Percentiles rank a stretch among this genome's conserved stretches.
phyloP scores from a whole-genome alignment of 2,888 invertebrate genomes.

The Tipula confusa region DNA sequence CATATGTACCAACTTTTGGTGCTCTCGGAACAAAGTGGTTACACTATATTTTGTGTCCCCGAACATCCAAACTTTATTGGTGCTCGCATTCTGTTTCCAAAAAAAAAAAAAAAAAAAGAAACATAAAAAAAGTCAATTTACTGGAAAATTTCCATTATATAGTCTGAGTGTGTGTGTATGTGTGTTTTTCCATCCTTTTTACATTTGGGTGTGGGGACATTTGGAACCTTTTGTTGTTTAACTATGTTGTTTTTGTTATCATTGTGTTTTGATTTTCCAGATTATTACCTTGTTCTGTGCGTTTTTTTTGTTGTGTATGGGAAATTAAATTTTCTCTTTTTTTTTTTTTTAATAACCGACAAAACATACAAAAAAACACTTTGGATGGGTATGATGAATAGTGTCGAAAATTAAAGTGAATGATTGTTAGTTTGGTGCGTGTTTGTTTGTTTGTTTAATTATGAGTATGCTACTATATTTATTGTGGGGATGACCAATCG shows the following conservation, averaged over 20 bases:
- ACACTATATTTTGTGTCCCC: not conserved
- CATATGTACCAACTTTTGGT: not conserved
- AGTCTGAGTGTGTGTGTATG: not conserved
- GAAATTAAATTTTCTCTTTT: not conserved
- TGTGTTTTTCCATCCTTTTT: not conserved
- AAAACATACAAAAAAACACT: not conserved
- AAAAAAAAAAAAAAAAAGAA: not conserved
- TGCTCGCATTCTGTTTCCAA: not conserved
- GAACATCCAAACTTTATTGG: not conserved
- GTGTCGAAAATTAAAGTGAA: not conserved
- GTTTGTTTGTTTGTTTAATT: no score
- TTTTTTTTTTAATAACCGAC: not conserved
- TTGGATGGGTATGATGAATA: not conserved
- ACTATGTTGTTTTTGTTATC: not conserved
- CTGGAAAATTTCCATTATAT: not conserved
- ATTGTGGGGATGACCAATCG: no score
- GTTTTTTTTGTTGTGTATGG: not conserved
- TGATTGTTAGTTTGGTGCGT: not conserved
- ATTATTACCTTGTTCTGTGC: not conserved
- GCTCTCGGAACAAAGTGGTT: not conserved
- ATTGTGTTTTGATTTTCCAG: slow-evolving; percentile 1
- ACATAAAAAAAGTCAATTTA: not conserved
- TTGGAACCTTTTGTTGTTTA: not conserved
- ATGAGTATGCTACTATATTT: no score
- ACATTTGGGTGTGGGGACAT: not conserved